Evolutionary conservation across 1,140 invertebrate genomes (phyloP).

Genomic region (Himalopsyche phryganea): DNA sequence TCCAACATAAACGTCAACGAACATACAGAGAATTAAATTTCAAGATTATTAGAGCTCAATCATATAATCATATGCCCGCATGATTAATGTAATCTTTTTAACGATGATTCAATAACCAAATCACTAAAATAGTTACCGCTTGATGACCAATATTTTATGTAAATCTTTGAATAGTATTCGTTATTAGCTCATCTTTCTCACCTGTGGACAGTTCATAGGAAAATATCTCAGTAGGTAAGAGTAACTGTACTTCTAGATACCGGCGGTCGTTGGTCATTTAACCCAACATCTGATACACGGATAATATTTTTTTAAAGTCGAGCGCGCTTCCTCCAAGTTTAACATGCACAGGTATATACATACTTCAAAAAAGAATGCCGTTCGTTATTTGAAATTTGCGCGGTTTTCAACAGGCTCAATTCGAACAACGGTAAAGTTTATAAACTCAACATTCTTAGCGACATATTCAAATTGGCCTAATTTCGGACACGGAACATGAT

Average conservation of each 20-base stretch:
- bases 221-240: constrained; percentile 34
- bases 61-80: too few species aligned
- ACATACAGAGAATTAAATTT: too few species aligned
- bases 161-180: background rate
- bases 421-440: constrained; percentile 16
- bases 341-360: background rate
- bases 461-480: too few species aligned
- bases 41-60: too few species aligned
- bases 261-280: constrained; percentile 26
- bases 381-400: constrained; percentile 20
- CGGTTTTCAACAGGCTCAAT: constrained; percentile 9
- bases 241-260: constrained; percentile 30
- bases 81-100: too few species aligned
- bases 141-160: too few species aligned
- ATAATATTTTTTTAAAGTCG: constrained; percentile 3
- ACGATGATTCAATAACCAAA: too few species aligned
- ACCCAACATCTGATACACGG: constrained; percentile 26
- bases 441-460: too few species aligned
- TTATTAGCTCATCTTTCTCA: background rate
- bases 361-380: constrained; percentile 16
- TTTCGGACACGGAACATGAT: background rate
- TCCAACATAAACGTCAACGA: too few species aligned
- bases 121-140: too few species aligned
- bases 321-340: background rate
- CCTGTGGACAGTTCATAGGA: constrained; percentile 6